Evolutionary conservation across 2,113 vertebrate species (phyloP), one percentile per base, ranked within the genome.

Genomic region (Grallaria varia): DNA sequence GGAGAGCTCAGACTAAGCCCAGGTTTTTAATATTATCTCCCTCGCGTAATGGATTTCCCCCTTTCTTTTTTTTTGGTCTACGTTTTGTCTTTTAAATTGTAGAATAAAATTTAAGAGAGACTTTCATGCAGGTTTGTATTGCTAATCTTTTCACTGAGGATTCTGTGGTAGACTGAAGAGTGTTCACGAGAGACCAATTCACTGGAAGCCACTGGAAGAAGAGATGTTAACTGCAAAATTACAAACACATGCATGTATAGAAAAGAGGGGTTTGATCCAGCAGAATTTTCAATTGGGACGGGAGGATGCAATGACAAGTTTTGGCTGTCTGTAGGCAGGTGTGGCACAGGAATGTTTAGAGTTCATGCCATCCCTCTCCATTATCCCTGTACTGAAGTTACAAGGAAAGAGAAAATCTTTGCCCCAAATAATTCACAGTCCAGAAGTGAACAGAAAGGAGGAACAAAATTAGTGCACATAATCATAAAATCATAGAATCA

Each of bases 331-430:
- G 39, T 9, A 68, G 9, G 17, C 17, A 62, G 31, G 3, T 3
- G 37, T 10, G 6, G 4, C 6, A 14, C 3, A 20, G 3, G 11
- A 14, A 1, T 33, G 19, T 66, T 49, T 23, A 52, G 25, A 47
- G 7, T 59, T 85, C 25, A 44, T 7, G 13, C 0, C 10, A 44
- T 4, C 6, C 64, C 21, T 68, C 20, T 31, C 1, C 1, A 3
- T 79, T 82, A 10, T 18, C 22, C 64, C 28, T 83, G 2, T 13
- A 11, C 1, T 47, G 12, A 22, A 39, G 4, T 18, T 24, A 18
- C 8, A 67, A 37, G 21, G 23, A 47, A 87, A 28, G 5, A 17
- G 8, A 85, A 77, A 78, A 83, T 3, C 3, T 64, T 63, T 40
- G 4, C 8, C 30, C 10, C 14, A 33, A 20, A 39, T 19, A 67